A percentile compares a stretch with the other conserved stretches of the same genome.
These are phyloP conservation scores for Caenorhabditis panamensis DNA, from an alignment of 2,888 invertebrate species.

Conservation along the genomic window DNA sequence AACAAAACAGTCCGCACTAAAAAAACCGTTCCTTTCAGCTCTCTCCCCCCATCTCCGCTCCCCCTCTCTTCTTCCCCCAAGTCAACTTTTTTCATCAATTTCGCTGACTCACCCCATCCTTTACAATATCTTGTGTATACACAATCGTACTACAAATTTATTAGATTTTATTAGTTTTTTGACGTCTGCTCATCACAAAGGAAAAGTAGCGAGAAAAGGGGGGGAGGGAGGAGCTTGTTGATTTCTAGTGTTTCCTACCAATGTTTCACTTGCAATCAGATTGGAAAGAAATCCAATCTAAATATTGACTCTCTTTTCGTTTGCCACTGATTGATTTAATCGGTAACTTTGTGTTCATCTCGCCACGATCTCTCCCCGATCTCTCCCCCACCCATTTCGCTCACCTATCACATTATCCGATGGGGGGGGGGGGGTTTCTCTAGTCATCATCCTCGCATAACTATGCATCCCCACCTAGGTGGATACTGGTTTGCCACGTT, in stretches of 20 bases:
- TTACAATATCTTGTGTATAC: slow-evolving; percentile 30
- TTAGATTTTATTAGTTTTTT: slow-evolving; percentile 52
- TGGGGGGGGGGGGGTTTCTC: too few relatives aligned
- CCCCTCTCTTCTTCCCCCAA: not conserved
- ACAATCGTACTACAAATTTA: slow-evolving; percentile 40
- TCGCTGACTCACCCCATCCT: slow-evolving; percentile 30
- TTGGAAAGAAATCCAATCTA: not conserved
- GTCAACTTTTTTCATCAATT: slow-evolving; percentile 4
- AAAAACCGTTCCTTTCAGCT: not conserved
- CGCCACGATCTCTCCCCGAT: not conserved
- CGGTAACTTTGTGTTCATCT: slow-evolving; percentile 27
- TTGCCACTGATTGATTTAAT: slow-evolving; percentile 5
- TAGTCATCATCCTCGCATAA: slow-evolving; percentile 7
- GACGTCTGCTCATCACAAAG: slow-evolving; percentile 22
- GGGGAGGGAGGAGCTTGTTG: slow-evolving; percentile 11
- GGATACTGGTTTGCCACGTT: too few relatives aligned
- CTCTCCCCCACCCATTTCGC: too few relatives aligned
- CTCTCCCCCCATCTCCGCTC: not conserved
- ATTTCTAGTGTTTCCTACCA: not conserved
- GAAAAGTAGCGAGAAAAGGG: slow-evolving; percentile 3
- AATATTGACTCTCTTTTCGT: slow-evolving; percentile 34
- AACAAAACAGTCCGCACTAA: too few relatives aligned
- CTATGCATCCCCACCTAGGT: not conserved
- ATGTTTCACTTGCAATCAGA: too few relatives aligned
- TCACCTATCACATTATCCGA: slow-evolving; percentile 10